These are phyloP conservation scores for Himantopus leucocephalus DNA, from an alignment of 2,113 vertebrate species.

Conservation along the genomic window DNA sequence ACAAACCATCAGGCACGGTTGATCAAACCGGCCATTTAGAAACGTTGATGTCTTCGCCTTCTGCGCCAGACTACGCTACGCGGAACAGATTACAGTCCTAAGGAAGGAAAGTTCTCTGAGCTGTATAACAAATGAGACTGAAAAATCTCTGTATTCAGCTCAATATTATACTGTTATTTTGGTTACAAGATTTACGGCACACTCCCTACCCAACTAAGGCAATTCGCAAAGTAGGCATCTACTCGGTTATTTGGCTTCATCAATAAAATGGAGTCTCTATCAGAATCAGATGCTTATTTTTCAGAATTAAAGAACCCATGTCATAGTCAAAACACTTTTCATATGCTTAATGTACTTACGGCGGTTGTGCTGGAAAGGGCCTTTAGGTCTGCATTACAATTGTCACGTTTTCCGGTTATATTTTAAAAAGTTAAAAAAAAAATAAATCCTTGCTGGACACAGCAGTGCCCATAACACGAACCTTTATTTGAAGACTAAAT, in stretches of 20 bases:
- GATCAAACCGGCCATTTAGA: background rate
- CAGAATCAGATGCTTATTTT: background rate
- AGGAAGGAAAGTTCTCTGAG: background rate
- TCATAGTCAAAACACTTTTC: background rate
- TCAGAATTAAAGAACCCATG: background rate
- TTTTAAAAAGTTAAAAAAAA: background rate
- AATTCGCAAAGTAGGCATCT: background rate
- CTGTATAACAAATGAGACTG: background rate
- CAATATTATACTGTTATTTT: background rate
- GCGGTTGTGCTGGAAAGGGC: background rate
- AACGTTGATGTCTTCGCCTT: background rate
- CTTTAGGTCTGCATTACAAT: background rate
- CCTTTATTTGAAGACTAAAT: background rate
- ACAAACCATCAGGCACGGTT: background rate
- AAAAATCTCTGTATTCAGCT: background rate
- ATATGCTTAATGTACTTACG: background rate
- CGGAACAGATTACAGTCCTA: background rate
- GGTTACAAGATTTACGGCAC: background rate
- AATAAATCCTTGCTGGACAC: background rate
- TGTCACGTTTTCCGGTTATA: background rate
- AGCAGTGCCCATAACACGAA: background rate
- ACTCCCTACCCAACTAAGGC: background rate
- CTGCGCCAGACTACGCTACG: background rate
- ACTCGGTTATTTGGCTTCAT: background rate
- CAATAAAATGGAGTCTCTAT: background rate